A percentile compares a stretch with the other conserved stretches of the same genome.
These are phyloP conservation scores for Rhabdophis nuchalis DNA, from an alignment of 2,797 vertebrate species.

Conservation along the genomic window DNA sequence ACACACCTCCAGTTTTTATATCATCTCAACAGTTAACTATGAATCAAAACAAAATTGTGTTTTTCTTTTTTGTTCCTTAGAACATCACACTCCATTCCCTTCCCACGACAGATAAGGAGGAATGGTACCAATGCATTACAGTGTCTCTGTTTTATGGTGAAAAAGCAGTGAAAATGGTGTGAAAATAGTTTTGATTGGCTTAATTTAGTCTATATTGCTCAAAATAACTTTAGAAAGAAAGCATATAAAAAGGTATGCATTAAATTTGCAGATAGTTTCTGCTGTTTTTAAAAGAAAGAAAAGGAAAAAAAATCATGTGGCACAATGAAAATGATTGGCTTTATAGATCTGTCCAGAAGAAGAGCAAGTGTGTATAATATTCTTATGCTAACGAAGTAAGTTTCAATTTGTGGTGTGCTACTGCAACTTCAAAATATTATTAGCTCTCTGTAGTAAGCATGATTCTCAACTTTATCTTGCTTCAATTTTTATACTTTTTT, in stretches of 20 bases:
- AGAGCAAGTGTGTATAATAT: neutral
- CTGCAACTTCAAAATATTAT: neutral
- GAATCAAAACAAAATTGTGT: neutral
- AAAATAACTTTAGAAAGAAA: neutral
- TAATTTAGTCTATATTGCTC: neutral
- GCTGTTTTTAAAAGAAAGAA: neutral
- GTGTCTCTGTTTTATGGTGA: neutral
- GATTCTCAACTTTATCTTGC: too few species aligned
- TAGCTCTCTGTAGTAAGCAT: neutral
- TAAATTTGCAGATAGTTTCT: neutral
- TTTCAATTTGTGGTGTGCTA: neutral
- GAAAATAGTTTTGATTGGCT: neutral
- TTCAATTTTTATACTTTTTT: neutral
- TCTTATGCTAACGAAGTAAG: neutral
- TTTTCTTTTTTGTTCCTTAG: neutral
- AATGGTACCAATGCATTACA: neutral
- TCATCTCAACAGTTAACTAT: neutral
- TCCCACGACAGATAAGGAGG: neutral
- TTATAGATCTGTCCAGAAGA: neutral
- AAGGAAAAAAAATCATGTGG: neutral
- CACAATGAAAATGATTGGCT: neutral
- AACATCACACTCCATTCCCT: neutral
- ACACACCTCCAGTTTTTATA: neutral
- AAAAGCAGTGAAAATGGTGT: neutral
- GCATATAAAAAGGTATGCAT: neutral